Evolutionary conservation across 2,113 vertebrate species (phyloP), one percentile per base, ranked within the genome.

Genomic region (Gallinago undulata): DNA sequence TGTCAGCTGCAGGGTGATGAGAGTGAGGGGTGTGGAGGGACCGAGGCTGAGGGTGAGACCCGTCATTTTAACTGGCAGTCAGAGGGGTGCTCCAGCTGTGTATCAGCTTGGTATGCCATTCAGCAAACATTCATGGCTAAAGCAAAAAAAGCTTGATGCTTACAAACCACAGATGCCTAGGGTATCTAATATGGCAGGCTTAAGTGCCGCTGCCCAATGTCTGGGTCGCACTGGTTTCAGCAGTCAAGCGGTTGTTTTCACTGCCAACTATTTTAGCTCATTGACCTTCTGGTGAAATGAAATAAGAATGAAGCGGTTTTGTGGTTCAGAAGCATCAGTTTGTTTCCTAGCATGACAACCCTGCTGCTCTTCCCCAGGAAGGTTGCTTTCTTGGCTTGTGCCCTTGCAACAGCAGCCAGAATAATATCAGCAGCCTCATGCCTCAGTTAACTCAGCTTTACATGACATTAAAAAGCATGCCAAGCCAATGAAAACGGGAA

Each of bases 391-490:
- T 89, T 96, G 93, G 87, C 95, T 47, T 17, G 2, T 55, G 68
- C 37, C 31, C 35, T 87, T 75, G 59, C 39, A 89, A 63, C 19
- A 64, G 75, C 30, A 57, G 39, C 60, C 69, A 77, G 83, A 96
- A 95, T 75, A 90, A 35, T 84, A 92, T 88, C 95, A 73, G 55
- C 92, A 89, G 60, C 67, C 70, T 85, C 27, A 21, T 2, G 66
- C 78, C 86, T 92, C 89, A 89, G 72, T 96, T 95, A 95, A 92
- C 48, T 67, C 87, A 76, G 87, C 53, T 84, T 97, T 93, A 84
- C 31, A 62, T 78, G 85, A 53, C 70, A 77, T 85, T 89, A 92
- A 84, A 94, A 37, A 64, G 22, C 19, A 10, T 55, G 64, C 35
- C 84, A 87, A 90, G 22, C n/a, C 84, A 90, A 55, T 67, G 60